Conservation (phyloP, 2,888 invertebrate genomes). For the Netelia virgata region DNA sequence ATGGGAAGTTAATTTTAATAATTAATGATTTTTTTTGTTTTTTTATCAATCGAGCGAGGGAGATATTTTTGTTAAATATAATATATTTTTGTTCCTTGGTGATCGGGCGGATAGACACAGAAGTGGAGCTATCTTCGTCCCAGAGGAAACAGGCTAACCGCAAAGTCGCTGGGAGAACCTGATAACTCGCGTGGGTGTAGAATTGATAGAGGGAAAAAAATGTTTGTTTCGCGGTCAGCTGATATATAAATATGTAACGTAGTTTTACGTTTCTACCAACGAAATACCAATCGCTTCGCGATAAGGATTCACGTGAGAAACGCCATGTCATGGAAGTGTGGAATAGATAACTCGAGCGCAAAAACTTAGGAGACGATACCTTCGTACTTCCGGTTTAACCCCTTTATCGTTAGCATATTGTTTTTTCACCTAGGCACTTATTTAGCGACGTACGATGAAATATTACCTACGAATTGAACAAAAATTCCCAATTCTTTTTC, state of each 20-base stretch:
- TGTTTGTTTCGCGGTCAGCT: conserved; percentile 30
- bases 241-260: conserved; percentile 22
- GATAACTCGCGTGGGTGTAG: conserved; percentile 73
- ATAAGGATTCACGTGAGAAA: conserved; percentile 71
- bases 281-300: conserved; percentile 58
- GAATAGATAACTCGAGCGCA: conserved; percentile 64
- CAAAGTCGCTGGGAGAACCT: conserved; percentile 68
- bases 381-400: conserved; percentile 63
- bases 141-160: conserved; percentile 74
- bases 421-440: background rate
- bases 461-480: background rate
- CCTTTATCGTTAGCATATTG: background rate
- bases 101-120: background rate
- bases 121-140: conserved; percentile 48
- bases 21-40: conserved; percentile 27
- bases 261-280: conserved; percentile 17
- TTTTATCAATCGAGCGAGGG: background rate
- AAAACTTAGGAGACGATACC: conserved; percentile 65
- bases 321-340: conserved; percentile 63
- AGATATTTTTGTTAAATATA: background rate
- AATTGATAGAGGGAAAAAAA: conserved; percentile 68
- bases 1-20: conserved; percentile 14
- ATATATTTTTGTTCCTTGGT: background rate
- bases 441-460: background rate
- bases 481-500: background rate